Conservation (phyloP, 2,888 invertebrate genomes). For the Teleogryllus oceanicus region DNA sequence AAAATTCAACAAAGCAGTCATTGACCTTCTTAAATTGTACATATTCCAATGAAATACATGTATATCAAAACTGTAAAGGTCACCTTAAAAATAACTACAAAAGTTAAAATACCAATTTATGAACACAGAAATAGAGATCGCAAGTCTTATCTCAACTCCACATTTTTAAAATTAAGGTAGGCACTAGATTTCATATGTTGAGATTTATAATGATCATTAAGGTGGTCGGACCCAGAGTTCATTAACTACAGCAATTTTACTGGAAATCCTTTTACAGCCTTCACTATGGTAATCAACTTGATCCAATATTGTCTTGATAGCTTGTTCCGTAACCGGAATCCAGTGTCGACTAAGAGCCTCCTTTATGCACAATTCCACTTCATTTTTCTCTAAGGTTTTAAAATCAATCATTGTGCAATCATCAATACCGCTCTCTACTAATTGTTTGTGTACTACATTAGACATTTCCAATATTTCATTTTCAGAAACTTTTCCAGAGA, state of each 20-base stretch:
- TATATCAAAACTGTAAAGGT: too few relatives aligned
- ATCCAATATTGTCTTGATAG: background rate
- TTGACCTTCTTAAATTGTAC: too few relatives aligned
- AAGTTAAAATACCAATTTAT: too few relatives aligned
- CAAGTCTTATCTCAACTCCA: too few relatives aligned
- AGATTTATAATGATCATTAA: too few relatives aligned
- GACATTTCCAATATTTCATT: background rate
- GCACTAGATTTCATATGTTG: too few relatives aligned
- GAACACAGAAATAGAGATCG: too few relatives aligned
- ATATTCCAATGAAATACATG: too few relatives aligned
- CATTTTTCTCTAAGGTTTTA: constrained; percentile 9
- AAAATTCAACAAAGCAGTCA: too few relatives aligned
- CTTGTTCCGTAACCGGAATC: background rate
- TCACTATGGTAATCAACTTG: background rate
- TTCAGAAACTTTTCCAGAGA: background rate
- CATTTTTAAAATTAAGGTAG: too few relatives aligned
- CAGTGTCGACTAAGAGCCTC: background rate
- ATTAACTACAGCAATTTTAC: constrained; percentile 22
- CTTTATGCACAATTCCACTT: constrained; percentile 22
- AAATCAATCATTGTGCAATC: constrained; percentile 2
- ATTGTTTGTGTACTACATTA: background rate
- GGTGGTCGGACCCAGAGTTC: background rate
- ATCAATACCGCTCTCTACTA: background rate
- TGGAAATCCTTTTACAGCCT: constrained; percentile 26
- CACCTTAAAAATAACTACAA: too few relatives aligned